A percentile compares a stretch with the other conserved stretches of the same genome.
Conservation (phyloP, 1,140 invertebrate species). For the Cydia amplana region DNA sequence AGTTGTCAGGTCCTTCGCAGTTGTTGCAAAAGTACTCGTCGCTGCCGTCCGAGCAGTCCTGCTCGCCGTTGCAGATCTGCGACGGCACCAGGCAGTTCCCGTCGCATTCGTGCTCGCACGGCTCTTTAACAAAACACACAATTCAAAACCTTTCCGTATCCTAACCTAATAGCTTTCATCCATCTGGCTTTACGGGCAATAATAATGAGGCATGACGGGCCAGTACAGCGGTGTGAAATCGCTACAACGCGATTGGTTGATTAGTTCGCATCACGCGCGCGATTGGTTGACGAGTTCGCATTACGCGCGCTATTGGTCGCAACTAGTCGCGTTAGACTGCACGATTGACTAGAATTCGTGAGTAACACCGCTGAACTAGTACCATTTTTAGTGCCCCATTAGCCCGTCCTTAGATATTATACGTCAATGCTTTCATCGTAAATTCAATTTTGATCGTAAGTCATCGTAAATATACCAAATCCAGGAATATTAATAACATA, state of each 20-base stretch:
- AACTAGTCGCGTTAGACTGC: too few species aligned
- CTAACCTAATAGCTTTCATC: background rate
- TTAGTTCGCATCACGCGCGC: too few species aligned
- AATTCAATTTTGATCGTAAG: background rate
- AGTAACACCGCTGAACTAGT: too few species aligned
- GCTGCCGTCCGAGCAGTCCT: conserved; percentile 80
- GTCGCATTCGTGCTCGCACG: conserved; percentile 72
- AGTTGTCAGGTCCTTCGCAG: conserved; percentile 60
- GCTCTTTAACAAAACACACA: conserved; percentile 53
- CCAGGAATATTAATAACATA: background rate
- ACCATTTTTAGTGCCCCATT: too few species aligned
- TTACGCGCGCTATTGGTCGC: too few species aligned
- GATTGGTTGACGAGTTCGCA: too few species aligned
- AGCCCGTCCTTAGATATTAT: too few species aligned
- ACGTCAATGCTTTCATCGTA: background rate
- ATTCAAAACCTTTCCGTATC: background rate
- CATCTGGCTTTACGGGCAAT: too few species aligned
- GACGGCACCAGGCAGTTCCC: conserved; percentile 70
- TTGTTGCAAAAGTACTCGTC: conserved; percentile 80
- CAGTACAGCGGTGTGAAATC: too few species aligned
- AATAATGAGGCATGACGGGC: too few species aligned
- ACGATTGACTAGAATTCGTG: too few species aligned
- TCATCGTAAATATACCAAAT: background rate
- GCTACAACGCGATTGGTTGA: too few species aligned
- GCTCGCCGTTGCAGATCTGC: conserved; percentile 74